Percentiles rank a stretch among this genome's conserved stretches.
These are phyloP conservation scores for Leiothrix lutea DNA, from an alignment of 2,113 vertebrate species.

Conservation along the genomic window DNA sequence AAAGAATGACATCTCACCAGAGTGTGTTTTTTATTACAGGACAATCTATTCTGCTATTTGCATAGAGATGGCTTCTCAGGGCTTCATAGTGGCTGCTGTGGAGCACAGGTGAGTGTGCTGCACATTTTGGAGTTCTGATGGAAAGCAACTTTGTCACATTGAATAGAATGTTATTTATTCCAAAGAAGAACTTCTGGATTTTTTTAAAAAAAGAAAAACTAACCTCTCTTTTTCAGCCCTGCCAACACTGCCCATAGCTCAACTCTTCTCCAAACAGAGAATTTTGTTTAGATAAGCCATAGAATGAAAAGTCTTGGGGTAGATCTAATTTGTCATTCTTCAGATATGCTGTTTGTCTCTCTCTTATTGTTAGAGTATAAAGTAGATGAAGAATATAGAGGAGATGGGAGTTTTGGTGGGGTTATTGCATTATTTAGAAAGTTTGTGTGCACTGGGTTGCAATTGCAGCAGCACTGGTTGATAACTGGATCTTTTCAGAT, in stretches of 20 bases:
- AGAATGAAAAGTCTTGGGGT: background rate
- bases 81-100: constrained; percentile 91
- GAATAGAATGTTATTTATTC: background rate
- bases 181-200: background rate
- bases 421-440: background rate
- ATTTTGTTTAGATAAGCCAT: background rate
- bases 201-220: background rate
- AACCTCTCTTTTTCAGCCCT: background rate
- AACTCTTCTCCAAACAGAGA: background rate
- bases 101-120: constrained; percentile 87
- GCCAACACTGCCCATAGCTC: background rate
- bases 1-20: background rate
- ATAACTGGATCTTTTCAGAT: background rate
- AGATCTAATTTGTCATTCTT: background rate
- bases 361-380: background rate
- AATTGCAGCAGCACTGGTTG: background rate
- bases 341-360: background rate
- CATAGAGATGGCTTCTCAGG: constrained; percentile 89
- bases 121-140: background rate
- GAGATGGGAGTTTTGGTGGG: background rate
- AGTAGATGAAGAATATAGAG: background rate
- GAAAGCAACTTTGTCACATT: background rate
- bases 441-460: background rate
- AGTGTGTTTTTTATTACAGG: constrained; percentile 71
- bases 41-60: constrained; percentile 94